Evolutionary conservation across 1,140 invertebrate genomes (phyloP).

Genomic region (Drosophila lacertosa): DNA sequence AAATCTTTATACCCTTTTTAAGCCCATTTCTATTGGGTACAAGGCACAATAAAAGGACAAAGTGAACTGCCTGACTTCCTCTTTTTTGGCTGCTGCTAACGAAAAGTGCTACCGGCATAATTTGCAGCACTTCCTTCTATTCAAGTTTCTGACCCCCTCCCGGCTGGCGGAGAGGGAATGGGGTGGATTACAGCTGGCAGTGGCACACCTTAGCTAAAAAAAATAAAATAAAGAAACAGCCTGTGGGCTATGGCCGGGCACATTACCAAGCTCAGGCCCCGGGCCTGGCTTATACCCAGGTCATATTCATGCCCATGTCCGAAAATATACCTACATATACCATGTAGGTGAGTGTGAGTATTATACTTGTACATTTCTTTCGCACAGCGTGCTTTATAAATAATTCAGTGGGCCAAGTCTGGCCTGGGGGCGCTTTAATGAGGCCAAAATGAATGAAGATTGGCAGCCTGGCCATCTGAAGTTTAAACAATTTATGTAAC

Average conservation of each 20-base stretch:
- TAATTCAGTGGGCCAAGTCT: slow-evolving; percentile 77
- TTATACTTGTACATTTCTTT: slow-evolving; percentile 36
- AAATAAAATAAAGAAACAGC: slow-evolving; percentile 1
- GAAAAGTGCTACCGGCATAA: slow-evolving; percentile 57
- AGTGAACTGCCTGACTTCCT: slow-evolving; percentile 30
- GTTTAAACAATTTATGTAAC: slow-evolving; percentile 77
- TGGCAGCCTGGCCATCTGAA: slow-evolving; percentile 60
- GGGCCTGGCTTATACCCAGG: background rate
- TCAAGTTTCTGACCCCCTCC: slow-evolving; percentile 28
- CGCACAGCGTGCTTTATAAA: slow-evolving; percentile 57
- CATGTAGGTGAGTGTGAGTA: slow-evolving; percentile 11
- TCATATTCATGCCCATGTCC: slow-evolving; percentile 19
- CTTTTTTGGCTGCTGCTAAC: slow-evolving; percentile 34
- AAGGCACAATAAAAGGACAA: slow-evolving; percentile 47
- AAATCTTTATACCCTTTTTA: too few species aligned
- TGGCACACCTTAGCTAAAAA: slow-evolving; percentile 21
- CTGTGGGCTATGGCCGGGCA: slow-evolving; percentile 3
- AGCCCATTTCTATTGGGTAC: background rate
- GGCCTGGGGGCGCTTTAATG: slow-evolving; percentile 74
- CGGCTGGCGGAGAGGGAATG: background rate
- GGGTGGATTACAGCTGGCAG: background rate
- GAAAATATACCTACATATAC: slow-evolving; percentile 5
- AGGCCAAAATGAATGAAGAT: slow-evolving; percentile 77
- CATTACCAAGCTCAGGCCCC: slow-evolving; percentile 27
- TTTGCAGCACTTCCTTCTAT: slow-evolving; percentile 56